Conservation (phyloP, 37 sponge, comb jelly and placozoan genomes). For the Lycopodina hypogea region DNA sequence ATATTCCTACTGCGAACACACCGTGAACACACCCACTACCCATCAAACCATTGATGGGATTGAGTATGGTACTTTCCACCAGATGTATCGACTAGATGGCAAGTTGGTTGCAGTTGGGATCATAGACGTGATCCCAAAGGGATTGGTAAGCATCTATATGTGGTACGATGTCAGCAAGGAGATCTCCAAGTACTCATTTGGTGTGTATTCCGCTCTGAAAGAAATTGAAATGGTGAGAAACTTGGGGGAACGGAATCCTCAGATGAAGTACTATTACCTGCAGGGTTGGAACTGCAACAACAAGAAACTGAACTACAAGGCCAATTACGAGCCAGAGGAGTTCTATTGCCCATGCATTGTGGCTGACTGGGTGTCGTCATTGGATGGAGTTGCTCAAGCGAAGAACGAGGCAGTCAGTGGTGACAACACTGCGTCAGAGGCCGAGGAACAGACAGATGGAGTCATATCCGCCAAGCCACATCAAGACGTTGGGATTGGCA, state of each 20-base stretch:
- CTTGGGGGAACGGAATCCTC: constrained; percentile 46
- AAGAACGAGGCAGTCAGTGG: constrained; percentile 11
- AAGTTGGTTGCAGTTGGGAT: constrained; percentile 84
- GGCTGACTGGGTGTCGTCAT: constrained; percentile 51
- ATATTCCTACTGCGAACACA: constrained; percentile 80
- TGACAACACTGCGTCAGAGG: not conserved
- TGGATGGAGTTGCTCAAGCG: constrained; percentile 46
- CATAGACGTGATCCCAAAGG: constrained; percentile 81
- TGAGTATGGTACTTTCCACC: constrained; percentile 84
- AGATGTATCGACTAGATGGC: constrained; percentile 80
- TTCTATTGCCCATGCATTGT: constrained; percentile 81
- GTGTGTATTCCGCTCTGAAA: constrained; percentile 88
- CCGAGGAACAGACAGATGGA: not conserved
- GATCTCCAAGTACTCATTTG: constrained; percentile 79
- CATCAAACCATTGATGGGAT: constrained; percentile 54
- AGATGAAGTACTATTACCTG: constrained; percentile 82
- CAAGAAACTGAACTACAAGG: constrained; percentile 84
- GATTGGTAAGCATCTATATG: constrained; percentile 91
- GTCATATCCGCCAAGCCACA: not conserved
- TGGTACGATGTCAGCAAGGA: constrained; percentile 81
- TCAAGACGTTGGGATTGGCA: not conserved
- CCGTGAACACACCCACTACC: constrained; percentile 66
- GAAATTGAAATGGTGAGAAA: constrained; percentile 77
- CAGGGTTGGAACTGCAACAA: constrained; percentile 85
- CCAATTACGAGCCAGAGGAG: constrained; percentile 80